Conservation (phyloP, 2,113 vertebrate genomes). For the Eptesicus fuscus region DNA sequence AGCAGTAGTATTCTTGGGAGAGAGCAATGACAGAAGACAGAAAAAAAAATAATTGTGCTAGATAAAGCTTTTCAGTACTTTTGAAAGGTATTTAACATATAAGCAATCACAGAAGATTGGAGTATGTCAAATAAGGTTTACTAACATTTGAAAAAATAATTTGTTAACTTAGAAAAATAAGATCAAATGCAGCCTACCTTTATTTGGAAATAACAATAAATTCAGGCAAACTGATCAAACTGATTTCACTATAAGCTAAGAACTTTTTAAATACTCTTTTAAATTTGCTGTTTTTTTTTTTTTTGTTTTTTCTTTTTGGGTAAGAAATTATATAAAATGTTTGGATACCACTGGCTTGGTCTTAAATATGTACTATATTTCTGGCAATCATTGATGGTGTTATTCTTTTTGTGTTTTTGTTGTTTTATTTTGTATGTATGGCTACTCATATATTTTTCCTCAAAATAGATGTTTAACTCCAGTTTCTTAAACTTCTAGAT, state of each 20-base stretch:
- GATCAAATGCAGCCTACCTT: not conserved
- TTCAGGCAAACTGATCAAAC: not conserved
- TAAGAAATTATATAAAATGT: not conserved
- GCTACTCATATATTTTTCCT: not conserved
- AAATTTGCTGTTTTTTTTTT: not conserved
- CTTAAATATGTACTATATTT: not conserved
- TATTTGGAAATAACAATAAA: not conserved
- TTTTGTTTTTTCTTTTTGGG: not conserved
- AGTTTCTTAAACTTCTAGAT: not conserved
- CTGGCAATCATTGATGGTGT: not conserved
- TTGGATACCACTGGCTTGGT: not conserved
- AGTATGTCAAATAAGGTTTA: not conserved
- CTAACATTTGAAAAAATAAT: not conserved
- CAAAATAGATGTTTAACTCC: not conserved
- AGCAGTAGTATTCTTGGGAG: not conserved
- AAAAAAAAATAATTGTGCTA: slow-evolving; percentile 7
- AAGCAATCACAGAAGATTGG: not conserved
- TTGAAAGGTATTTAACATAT: not conserved
- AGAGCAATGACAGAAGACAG: not conserved
- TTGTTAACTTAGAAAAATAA: not conserved
- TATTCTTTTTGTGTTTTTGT: not conserved
- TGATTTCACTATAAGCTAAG: not conserved
- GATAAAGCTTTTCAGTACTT: slow-evolving; percentile 10
- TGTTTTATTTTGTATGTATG: not conserved
- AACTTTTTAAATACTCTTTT: not conserved